Base-by-base conservation (phyloP, 2,797 vertebrate species). In the Gallirallus australis region DNA sequence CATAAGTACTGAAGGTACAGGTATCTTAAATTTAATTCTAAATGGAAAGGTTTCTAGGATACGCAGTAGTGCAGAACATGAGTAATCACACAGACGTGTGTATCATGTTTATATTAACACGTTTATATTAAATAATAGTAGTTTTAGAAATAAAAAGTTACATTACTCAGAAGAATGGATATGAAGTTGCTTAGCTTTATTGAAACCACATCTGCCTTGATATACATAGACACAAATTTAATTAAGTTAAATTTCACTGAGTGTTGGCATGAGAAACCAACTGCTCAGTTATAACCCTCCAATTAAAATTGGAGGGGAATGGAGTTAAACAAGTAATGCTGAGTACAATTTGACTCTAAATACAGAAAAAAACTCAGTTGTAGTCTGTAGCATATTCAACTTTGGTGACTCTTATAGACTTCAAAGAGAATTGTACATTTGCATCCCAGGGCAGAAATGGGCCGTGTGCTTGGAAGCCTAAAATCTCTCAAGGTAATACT, bases 401-500 rank as follows among this genome's bases (percentile, higher is more conserved):
- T 83, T 91, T 15, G 65, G 68, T 84, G 84, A 75, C 72, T 91
- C 30, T 81, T 33, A 24, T 0, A 59, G 68, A 75, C 71, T 89
- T 95, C 71, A 89, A 90, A 94, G 66, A 79, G 82, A 95, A 89
- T 47, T 90, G 71, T 88, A 61, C 40, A 47, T 93, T 97, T 92
- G 78, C 76, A 72, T 97, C 94, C 40, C 71, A 71, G 75, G 83
- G 81, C 85, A 96, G 96, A 94, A 95, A 89, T 69, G 76, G 73
- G 76, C 82, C 0, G 0, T 77, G 48, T 93, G 82, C 83, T 96
- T 88, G 81, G 72, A 89, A 96, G 91, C 91, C 94, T 91, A 81
- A 89, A 94, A 94, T 96, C 90, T 96, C 86, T 93, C 88, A 94
- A 96, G 93, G 92, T 94, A 96, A 70, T 95, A 94, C 91, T 96